Base-by-base conservation (phyloP, 2,797 vertebrate species). In the Hypotaenidia okinawae region DNA sequence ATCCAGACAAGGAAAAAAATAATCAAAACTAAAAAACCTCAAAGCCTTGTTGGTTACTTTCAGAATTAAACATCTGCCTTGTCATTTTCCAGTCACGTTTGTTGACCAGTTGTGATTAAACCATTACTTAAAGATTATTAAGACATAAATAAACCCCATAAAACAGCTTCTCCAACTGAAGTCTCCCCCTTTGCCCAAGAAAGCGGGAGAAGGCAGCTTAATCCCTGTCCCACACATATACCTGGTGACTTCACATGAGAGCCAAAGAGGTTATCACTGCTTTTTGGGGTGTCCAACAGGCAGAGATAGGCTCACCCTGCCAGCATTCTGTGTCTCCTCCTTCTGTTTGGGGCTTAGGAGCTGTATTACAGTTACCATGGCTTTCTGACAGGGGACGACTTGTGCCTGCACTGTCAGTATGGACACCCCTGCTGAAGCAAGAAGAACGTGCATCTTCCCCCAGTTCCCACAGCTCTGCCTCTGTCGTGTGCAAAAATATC, bases 401-500 rank as follows among this genome's bases (percentile, higher is more conserved):
- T 7, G 0, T 32, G 32, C 5, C 2, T 63, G 64, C 22, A 5
- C 28, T 68, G 23, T 33, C 76, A 0, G 0, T 54, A 16, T 0
- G 0, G 76, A 94, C n/a, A 73, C 58, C 27, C 32, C 39, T 1
- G 0, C 23, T 13, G 6, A 84, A 55, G 63, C 63, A 93, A 43
- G 67, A 70, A 49, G 70, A 73, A 77, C 1, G 12, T 87, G 59
- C 49, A 59, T 83, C 84, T 93, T 95, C 62, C 47, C n/a, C 54
- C 64, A 76, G 85, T 91, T 93, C 83, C 90, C 90, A 92, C 80
- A 95, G 68, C 84, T 23, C 32, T 84, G 74, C 51, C 32, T 75
- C 52, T 79, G 70, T 66, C 19, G 9, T 79, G 66, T 5, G 1
- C 76, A 90, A 93, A 90, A 94, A 94, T 93, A 94, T 91, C 70